These are phyloP conservation scores for Popillia japonica DNA, from an alignment of 1,140 invertebrate species.

Conservation along the genomic window DNA sequence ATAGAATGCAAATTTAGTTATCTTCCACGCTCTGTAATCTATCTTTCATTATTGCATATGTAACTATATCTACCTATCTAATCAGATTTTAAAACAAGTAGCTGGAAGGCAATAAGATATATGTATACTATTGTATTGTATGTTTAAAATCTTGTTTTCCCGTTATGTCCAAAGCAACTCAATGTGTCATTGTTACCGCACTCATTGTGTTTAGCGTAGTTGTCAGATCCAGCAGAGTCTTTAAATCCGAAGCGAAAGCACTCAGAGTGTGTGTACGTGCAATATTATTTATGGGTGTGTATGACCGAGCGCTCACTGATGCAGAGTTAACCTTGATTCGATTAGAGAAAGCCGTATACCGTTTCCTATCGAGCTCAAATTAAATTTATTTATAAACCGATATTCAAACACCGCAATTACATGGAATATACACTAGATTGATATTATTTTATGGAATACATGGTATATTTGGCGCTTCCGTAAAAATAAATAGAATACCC, in stretches of 20 bases:
- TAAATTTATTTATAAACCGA: not conserved
- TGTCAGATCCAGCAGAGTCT: constrained; percentile 8
- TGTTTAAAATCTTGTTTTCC: constrained; percentile 10
- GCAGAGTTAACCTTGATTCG: constrained; percentile 31
- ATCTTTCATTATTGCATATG: no score
- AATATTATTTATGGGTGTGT: constrained; percentile 35
- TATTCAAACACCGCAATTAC: no score
- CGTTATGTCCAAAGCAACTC: not conserved
- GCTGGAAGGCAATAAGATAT: no score
- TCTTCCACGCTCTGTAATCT: no score
- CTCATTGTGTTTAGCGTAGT: constrained; percentile 20
- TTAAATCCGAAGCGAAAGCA: constrained; percentile 19
- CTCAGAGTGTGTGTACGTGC: not conserved
- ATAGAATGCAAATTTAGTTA: no score
- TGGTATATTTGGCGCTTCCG: no score
- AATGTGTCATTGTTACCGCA: constrained; percentile 9
- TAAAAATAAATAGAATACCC: no score
- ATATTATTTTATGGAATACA: no score
- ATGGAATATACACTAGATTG: no score
- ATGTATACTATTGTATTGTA: not conserved
- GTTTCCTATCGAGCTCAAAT: not conserved
- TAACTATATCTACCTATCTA: no score
- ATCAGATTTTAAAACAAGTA: no score
- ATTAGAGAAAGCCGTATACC: constrained; percentile 23
- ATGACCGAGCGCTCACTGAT: constrained; percentile 26